phyloP scores from a whole-genome alignment of 2,797 vertebrate genomes.

The Lithobates sylvaticus region DNA sequence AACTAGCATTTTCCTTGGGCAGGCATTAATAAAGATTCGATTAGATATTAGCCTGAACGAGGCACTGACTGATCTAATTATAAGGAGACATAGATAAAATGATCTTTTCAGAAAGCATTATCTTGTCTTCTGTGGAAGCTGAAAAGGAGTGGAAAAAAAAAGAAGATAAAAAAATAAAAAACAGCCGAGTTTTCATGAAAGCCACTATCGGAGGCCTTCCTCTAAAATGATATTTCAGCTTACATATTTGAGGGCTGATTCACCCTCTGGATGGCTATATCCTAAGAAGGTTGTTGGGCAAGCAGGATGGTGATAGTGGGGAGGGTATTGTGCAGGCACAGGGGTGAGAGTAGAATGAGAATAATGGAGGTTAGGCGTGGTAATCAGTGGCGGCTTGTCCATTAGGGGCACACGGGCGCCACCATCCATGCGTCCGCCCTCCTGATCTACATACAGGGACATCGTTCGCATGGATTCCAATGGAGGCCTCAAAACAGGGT shows the following conservation, averaged over 20 bases:
- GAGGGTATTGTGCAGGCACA: no score
- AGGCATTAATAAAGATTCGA: conserved; percentile 45
- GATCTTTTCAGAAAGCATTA: conserved; percentile 48
- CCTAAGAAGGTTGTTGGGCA: no score
- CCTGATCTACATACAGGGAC: no score
- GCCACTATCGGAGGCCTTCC: background rate
- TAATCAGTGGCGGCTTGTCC: no score
- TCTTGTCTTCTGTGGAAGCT: background rate
- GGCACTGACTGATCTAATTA: conserved; percentile 57
- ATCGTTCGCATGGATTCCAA: no score
- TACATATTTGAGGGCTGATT: background rate
- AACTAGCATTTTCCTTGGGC: conserved; percentile 23
- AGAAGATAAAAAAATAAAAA: background rate
- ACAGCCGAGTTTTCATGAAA: background rate
- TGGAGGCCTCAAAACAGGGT: no score
- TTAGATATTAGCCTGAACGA: conserved; percentile 47
- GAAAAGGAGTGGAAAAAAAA: background rate
- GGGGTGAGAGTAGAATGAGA: no score
- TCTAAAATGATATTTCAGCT: background rate
- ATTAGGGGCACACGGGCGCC: no score
- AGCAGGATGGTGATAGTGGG: no score
- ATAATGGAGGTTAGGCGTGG: no score
- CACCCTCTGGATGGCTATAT: background rate
- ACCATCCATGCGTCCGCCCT: no score
- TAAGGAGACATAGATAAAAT: conserved; percentile 44